Evolutionary conservation across 2,113 vertebrate genomes (phyloP).

Genomic region (Oplegnathus fasciatus): DNA sequence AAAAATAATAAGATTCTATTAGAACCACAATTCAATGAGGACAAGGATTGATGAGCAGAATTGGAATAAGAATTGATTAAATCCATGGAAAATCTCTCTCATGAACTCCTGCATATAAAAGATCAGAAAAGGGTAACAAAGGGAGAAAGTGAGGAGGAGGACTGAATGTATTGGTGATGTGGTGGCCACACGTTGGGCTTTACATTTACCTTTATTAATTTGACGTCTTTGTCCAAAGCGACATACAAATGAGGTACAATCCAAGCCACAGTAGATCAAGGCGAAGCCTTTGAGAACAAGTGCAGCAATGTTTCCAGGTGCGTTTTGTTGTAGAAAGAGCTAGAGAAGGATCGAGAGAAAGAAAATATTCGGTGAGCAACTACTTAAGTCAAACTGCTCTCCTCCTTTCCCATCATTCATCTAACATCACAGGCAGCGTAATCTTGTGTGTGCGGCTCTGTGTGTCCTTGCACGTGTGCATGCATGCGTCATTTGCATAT

Average conservation of each 20-base stretch:
- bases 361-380: background rate
- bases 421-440: background rate
- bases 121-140: background rate
- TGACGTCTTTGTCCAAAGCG: background rate
- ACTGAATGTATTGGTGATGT: background rate
- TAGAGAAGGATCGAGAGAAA: background rate
- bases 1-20: conserved; percentile 9
- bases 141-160: background rate
- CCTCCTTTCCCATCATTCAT: background rate
- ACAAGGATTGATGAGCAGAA: background rate
- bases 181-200: background rate
- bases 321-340: background rate
- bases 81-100: background rate
- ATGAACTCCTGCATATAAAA: background rate
- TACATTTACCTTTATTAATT: background rate
- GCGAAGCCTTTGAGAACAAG: background rate
- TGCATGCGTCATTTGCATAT: conserved; percentile 21
- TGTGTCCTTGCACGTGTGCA: background rate
- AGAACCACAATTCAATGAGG: background rate
- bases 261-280: background rate
- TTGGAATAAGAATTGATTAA: background rate
- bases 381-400: background rate
- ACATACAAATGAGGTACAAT: too few species aligned
- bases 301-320: background rate
- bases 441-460: background rate